Evolutionary conservation across 2,797 vertebrate genomes (phyloP), one percentile per base, ranked within the genome.

Genomic region (Mus minutoides): DNA sequence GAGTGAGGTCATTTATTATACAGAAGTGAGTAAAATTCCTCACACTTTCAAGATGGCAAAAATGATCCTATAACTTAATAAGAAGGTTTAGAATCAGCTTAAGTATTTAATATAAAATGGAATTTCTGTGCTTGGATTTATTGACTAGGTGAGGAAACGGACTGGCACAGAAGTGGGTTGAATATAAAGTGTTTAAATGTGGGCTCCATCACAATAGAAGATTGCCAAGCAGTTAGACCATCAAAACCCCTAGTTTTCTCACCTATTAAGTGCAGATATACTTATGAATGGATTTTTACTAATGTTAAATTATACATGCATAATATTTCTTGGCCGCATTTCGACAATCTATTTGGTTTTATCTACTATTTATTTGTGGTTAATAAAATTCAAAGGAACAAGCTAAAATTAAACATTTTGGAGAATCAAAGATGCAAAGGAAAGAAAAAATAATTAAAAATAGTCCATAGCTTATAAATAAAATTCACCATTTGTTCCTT

Each of bases 231-330:
- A 95, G 37, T 37, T 49, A 52, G 95, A 79, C 0, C 75, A 40
- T 87, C 46, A 76, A 49, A 52, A 43, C 1, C n/a, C 69, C 19
- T 71, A 67, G 58, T 14, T 94, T 89, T 94, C 76, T 82, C 43
- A 52, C 64, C 69, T 56, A 37, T n/a, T n/a, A 94, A 73, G 86
- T 71, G 52, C 58, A 84, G n/a, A 52, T 43, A 93, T 85, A 75
- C 64, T 46, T 80, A 75, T 29, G 2, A 80, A 78, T 78, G 12
- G 2, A 77, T 77, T 90, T 88, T 78, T 52, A 85, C 64, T 71
- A 91, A 94, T 26, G 83, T 84, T 76, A 92, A 91, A 60, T 83
- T 13, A 89, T 62, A 40, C n/a, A 88, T 22, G 9, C 6, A 94
- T 46, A 67, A 26, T 62, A 10, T 24, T 64, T 49, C 40, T 82